Base-by-base conservation (phyloP, 2,888 invertebrate genomes). In the Entomobrya proxima region DNA sequence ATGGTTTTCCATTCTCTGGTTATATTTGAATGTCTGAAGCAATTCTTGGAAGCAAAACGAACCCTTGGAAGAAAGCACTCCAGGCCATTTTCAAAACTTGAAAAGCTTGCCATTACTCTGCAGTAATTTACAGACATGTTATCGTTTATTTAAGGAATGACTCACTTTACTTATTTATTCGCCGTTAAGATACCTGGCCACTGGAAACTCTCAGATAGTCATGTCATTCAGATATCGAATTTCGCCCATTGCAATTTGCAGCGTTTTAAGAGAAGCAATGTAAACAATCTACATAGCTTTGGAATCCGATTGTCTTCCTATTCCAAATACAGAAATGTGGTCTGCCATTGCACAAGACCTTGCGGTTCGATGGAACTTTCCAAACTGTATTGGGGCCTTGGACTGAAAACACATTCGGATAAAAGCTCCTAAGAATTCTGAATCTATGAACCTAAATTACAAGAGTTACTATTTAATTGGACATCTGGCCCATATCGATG, bases 321-420 rank as follows among this genome's bases (percentile, higher is more conserved):
- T 27, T 9, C 55, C 55, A 27, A 37, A 27, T 18, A 24, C 18
- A 9, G 40, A 74, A 6, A 24, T 21, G 13, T 81, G 81, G 69
- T 35, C 32, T 13, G 15, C 9, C 4, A 27, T 30, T 5, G n/a
- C n/a, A 44, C 1, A n/a, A 21, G 1, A n/a, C 15, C 2, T 7
- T n/a, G 24, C 27, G 24, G n/a, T 24, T 18, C 32, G 15, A 15
- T 87, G 87, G 87, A 85, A 87, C 40, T 87, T 85, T 61, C 85
- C 85, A 7, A 76, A 81, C 40, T 64, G 69, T 27, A 55, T 40
- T 30, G 87, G 81, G 11, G 55, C 85, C 11, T 47, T 87, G 1
- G 87, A 87, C 50, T 85, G 81, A 18, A 87, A 87, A 30, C 87
- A 87, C 44, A 18, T 85, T 7, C 30, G 69, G 35, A 40, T 76